Conservation (phyloP, 1,140 invertebrate genomes). For the Drosophila trapezifrons region DNA sequence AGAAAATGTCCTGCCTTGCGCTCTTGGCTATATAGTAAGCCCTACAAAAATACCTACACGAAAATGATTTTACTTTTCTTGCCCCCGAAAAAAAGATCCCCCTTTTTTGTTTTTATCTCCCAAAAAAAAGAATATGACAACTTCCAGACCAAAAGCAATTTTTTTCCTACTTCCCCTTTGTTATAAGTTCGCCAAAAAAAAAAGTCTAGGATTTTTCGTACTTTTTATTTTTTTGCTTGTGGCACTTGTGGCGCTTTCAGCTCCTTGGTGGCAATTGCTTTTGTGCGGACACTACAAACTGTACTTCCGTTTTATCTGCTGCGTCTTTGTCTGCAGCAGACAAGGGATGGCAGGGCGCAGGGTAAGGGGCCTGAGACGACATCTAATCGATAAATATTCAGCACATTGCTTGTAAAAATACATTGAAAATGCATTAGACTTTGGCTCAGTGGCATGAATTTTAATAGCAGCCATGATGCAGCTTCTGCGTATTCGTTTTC, state of each 20-base stretch:
- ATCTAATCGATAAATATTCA: constrained; percentile 78
- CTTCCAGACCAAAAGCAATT: constrained; percentile 26
- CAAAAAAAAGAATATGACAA: constrained; percentile 30
- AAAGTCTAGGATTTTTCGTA: constrained; percentile 22
- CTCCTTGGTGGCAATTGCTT: constrained; percentile 60
- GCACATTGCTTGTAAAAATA: constrained; percentile 72
- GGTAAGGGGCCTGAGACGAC: constrained; percentile 25
- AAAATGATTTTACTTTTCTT: constrained; percentile 54
- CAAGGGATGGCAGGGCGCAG: background rate
- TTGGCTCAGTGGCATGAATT: constrained; percentile 66
- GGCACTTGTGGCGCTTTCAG: constrained; percentile 53
- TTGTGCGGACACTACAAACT: constrained; percentile 75
- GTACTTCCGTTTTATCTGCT: constrained; percentile 72
- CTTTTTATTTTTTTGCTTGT: constrained; percentile 35
- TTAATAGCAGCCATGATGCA: constrained; percentile 46
- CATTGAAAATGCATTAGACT: constrained; percentile 81
- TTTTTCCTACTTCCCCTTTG: constrained; percentile 9
- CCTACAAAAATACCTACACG: constrained; percentile 39
- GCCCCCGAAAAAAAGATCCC: background rate
- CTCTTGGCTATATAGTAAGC: constrained; percentile 15
- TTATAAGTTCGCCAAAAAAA: background rate
- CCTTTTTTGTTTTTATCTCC: constrained; percentile 27
- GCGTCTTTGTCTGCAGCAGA: constrained; percentile 64
- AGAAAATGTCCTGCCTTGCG: background rate
- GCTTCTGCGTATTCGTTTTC: constrained; percentile 16